Percentiles rank a stretch among this genome's conserved stretches.
phyloP scores from a whole-genome alignment of 2,113 vertebrate genomes.

The Willisornis vidua region DNA sequence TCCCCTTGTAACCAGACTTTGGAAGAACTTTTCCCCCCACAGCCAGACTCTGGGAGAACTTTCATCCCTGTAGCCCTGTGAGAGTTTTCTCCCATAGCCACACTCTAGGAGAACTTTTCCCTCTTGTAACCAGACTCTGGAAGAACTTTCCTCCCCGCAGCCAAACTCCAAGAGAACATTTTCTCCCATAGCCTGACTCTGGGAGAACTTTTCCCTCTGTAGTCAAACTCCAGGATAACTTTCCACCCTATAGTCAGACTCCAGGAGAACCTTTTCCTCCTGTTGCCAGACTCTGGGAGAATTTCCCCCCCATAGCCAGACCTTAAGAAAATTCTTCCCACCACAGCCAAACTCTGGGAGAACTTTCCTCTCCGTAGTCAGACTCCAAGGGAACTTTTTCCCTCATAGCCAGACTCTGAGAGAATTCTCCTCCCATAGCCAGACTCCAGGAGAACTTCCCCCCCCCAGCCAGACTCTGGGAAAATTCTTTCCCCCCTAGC shows the following conservation, averaged over 20 bases:
- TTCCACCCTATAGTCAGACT: no score
- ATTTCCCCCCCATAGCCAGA: neutral
- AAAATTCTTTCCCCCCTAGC: neutral
- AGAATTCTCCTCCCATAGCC: neutral
- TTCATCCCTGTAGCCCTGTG: no score
- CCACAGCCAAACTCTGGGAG: neutral
- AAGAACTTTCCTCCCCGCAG: neutral
- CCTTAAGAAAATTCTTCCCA: neutral
- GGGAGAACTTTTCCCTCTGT: neutral
- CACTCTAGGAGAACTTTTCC: neutral
- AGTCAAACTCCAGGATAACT: neutral
- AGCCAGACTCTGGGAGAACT: neutral
- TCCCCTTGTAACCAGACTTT: no score
- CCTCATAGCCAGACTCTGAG: accelerated
- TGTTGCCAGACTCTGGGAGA: neutral
- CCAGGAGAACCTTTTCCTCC: neutral
- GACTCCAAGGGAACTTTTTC: neutral
- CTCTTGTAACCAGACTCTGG: neutral
- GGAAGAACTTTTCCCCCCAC: neutral
- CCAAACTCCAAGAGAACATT: no score
- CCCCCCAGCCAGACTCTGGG: neutral
- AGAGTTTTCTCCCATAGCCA: neutral
- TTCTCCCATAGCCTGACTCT: neutral
- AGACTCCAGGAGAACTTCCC: neutral
- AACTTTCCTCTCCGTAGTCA: neutral